Base-by-base conservation (phyloP, 2,888 invertebrate genomes). In the Drosophila mulleri region DNA sequence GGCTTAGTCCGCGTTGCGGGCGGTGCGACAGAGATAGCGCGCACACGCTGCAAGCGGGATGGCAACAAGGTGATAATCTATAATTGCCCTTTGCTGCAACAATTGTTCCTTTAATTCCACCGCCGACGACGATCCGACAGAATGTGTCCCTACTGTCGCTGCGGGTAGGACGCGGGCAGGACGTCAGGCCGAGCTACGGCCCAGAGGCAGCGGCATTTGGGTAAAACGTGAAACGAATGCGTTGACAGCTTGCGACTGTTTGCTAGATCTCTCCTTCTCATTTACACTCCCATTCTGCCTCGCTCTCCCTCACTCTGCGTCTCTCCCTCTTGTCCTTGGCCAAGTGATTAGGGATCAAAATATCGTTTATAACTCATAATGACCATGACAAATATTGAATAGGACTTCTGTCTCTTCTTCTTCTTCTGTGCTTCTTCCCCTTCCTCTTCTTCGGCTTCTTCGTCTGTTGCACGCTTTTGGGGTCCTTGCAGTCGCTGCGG, bases 311-410 rank as follows among this genome's bases (percentile, higher is more conserved):
- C 26, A 26, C 5, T 26, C 26, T 26, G 26, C 26, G 23, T 41
- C n/a, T 26, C n/a, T 26, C 48, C 48, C 41, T 59, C 32, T 39
- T 61, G 50, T 53, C 48, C 8, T 42, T 52, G 67, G 44, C 67
- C 69, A 78, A 83, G 73, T 83, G 84, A 85, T 87, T 83, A 86
- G 79, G 84, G 86, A 83, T 86, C 86, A 86, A 88, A 85, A 85
- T 80, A 88, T 83, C 85, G 86, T 83, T 86, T 85, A 88, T 85
- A 86, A 80, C 83, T 78, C 83, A 80, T 82, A 85, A 88, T 82
- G 85, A 85, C 82, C 83, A 83, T 85, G 83, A 84, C 79, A 82
- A 83, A 83, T 80, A 80, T 81, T 75, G 69, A 77, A 81, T 76
- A 54, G 52, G 37, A 50, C 50, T 35, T 50, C 20, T 32, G 52